phyloP scores from a whole-genome alignment of 2,113 vertebrate species.

The Paratilapia polleni region DNA sequence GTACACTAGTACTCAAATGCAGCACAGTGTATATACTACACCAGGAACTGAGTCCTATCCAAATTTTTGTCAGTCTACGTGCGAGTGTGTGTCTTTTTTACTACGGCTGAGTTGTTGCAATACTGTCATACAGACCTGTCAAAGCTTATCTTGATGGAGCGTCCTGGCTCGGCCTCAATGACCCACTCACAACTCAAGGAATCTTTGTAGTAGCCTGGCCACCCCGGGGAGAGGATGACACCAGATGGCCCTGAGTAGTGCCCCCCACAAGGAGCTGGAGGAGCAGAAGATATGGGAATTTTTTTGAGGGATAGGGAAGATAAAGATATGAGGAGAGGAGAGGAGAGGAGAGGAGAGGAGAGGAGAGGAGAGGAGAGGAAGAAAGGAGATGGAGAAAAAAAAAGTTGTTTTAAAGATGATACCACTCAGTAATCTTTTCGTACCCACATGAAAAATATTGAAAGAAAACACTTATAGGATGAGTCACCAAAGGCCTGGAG shows the following conservation, averaged over 20 bases:
- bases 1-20: neutral
- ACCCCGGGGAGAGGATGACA: constrained; percentile 96
- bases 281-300: neutral
- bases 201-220: constrained; percentile 99
- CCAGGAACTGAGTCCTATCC: neutral
- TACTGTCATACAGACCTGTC: constrained; percentile 87
- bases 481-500: constrained; percentile 38
- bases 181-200: constrained; percentile 99
- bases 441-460: constrained; percentile 25
- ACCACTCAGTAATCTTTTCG: neutral
- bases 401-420: constrained; percentile 1
- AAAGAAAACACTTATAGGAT: constrained; percentile 18
- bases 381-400: neutral
- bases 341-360: constrained; percentile 21
- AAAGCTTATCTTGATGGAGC: constrained; percentile 98
- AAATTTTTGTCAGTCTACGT: neutral
- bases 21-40: neutral
- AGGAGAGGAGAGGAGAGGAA: neutral
- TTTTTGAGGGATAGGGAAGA: neutral
- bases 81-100: constrained; percentile 17
- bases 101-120: constrained; percentile 37
- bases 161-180: constrained; percentile 95
- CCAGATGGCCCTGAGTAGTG: constrained; percentile 95
- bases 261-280: constrained; percentile 94
- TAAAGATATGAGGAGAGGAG: neutral